Evolutionary conservation across 2,113 vertebrate species (phyloP).

Genomic region (Grammomys dolichurus): DNA sequence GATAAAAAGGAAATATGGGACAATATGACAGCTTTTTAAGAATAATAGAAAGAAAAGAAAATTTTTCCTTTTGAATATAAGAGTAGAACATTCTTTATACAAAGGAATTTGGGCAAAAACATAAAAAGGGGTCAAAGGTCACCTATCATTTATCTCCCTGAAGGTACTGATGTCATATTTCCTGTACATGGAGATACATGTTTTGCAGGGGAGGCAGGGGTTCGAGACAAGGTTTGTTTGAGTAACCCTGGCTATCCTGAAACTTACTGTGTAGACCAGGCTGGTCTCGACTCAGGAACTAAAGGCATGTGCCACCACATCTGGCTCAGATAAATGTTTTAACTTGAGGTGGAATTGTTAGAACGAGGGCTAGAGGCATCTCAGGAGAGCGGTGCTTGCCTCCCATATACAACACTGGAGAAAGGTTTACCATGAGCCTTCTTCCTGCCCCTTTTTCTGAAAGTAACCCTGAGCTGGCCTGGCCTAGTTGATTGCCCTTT

Average conservation of each 20-base stretch:
- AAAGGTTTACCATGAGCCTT: background rate
- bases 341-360: background rate
- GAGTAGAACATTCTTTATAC: slow-evolving; percentile 64
- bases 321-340: background rate
- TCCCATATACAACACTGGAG: background rate
- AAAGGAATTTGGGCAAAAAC: slow-evolving; percentile 62
- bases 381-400: background rate
- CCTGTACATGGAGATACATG: background rate
- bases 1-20: slow-evolving; percentile 29
- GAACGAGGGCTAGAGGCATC: background rate
- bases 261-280: too few species aligned
- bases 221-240: too few species aligned
- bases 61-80: slow-evolving; percentile 55
- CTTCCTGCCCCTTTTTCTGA: background rate
- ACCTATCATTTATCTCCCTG: background rate
- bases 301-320: too few species aligned
- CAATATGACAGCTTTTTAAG: slow-evolving; percentile 11
- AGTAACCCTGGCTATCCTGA: too few species aligned
- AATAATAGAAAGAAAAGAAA: slow-evolving; percentile 44
- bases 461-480: slow-evolving; percentile 13
- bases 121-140: slow-evolving; percentile 51
- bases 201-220: background rate
- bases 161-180: background rate
- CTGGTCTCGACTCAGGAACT: too few species aligned
- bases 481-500: background rate